A percentile compares a stretch with the other conserved stretches of the same genome.
These are phyloP conservation scores for Actinernus sp. DNA, from an alignment of 92 coral and sea anemone genomes.

Conservation along the genomic window DNA sequence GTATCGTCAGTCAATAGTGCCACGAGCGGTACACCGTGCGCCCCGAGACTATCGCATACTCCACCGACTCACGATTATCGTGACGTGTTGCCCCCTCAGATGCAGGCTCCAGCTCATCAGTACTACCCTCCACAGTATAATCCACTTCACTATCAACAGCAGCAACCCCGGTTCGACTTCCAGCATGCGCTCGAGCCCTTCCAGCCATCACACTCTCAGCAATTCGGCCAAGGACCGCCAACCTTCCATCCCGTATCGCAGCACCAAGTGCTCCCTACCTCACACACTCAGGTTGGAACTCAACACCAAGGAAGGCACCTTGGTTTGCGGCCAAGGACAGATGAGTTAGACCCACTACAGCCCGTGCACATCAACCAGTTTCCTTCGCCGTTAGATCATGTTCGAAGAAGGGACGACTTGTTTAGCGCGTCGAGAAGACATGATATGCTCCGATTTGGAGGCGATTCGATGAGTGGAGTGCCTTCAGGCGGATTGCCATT, in stretches of 20 bases:
- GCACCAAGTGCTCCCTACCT: conserved; percentile 75
- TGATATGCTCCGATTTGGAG: conserved; percentile 79
- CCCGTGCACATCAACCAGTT: conserved; percentile 92
- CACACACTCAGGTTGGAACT: conserved; percentile 66
- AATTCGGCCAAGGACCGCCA: conserved; percentile 89
- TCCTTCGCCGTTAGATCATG: conserved; percentile 85
- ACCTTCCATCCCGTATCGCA: conserved; percentile 81
- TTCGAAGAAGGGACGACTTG: conserved; percentile 81
- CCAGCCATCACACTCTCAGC: conserved; percentile 79
- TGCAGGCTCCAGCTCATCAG: conserved; percentile 95
- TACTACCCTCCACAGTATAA: conserved; percentile 95
- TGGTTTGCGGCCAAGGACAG: conserved; percentile 70
- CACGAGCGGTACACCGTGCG: conserved; percentile 75
- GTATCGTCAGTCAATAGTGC: conserved; percentile 73
- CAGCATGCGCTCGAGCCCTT: conserved; percentile 94
- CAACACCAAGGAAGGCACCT: conserved; percentile 91
- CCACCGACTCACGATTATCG: conserved; percentile 93
- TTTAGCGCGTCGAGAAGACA: conserved; percentile 79
- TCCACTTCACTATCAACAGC: conserved; percentile 90
- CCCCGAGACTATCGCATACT: conserved; percentile 86
- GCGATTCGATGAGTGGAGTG: conserved; percentile 54
- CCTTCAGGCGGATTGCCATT: conserved; percentile 54
- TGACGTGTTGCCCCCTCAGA: conserved; percentile 89
- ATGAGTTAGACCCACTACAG: conserved; percentile 86
- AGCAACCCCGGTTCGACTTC: conserved; percentile 97